Evolutionary conservation across 2,113 vertebrate genomes (phyloP).

Genomic region (Haemorhous mexicanus): DNA sequence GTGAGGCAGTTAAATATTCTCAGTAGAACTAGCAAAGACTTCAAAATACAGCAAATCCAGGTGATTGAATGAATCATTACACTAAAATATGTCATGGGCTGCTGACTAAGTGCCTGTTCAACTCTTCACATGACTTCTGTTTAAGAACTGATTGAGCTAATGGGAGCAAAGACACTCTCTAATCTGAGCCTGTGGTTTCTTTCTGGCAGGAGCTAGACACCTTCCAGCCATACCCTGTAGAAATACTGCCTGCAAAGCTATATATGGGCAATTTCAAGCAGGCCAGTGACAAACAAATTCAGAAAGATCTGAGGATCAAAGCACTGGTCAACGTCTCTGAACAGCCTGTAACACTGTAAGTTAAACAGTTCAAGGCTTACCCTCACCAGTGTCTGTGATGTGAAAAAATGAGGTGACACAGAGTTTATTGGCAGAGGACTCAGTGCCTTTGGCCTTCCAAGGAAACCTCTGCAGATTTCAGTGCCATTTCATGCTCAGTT

Average conservation of each 20-base stretch:
- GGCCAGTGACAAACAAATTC: conserved; percentile 70
- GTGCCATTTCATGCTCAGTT: not conserved
- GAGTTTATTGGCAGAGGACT: not conserved
- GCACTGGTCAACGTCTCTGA: conserved; percentile 79
- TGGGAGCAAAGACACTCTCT: not conserved
- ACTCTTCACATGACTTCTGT: not conserved
- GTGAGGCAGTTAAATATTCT: not conserved
- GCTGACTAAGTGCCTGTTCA: not conserved
- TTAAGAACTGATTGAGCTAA: not conserved
- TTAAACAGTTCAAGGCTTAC: not conserved
- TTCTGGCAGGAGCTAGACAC: conserved; percentile 81
- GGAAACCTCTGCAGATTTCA: not conserved
- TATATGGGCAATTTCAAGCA: conserved; percentile 83
- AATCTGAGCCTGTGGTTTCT: not conserved
- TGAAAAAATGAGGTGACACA: not conserved
- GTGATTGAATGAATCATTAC: not conserved
- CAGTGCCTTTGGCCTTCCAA: not conserved
- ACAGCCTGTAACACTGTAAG: conserved; percentile 72
- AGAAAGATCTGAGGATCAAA: conserved; percentile 82
- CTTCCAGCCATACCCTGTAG: conserved; percentile 81
- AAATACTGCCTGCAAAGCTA: conserved; percentile 78
- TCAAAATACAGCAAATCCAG: not conserved
- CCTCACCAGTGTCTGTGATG: not conserved
- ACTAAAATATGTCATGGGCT: not conserved
- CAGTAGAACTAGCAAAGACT: not conserved